These are phyloP conservation scores for Thera britannica DNA, from an alignment of 2,888 invertebrate species.

Conservation along the genomic window DNA sequence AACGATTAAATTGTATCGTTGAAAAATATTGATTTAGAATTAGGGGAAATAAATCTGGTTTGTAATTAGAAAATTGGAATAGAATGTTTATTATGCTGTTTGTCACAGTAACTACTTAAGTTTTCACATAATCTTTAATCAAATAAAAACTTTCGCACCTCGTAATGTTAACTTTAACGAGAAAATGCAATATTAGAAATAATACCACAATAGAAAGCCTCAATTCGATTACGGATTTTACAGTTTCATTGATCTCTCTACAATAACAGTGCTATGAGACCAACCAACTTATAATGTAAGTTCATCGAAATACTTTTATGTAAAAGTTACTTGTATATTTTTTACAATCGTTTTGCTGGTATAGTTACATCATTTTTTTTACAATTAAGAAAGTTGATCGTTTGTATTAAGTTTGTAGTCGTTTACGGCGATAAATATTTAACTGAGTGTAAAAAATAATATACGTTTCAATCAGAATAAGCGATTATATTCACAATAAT, in stretches of 20 bases:
- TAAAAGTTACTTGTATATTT: too few species aligned
- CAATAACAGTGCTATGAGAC: neutral
- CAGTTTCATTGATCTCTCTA: constrained; percentile 11
- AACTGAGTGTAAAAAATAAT: too few species aligned
- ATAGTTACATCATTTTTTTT: too few species aligned
- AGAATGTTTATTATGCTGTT: too few species aligned
- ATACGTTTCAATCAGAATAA: too few species aligned
- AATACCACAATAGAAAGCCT: constrained; percentile 37
- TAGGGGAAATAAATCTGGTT: constrained; percentile 14
- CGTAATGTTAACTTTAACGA: constrained; percentile 33
- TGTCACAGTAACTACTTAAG: neutral
- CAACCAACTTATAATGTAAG: too few species aligned
- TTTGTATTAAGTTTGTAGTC: too few species aligned
- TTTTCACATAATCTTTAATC: constrained; percentile 14
- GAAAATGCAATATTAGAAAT: constrained; percentile 36
- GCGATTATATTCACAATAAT: too few species aligned
- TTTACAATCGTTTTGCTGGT: too few species aligned
- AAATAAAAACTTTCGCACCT: constrained; percentile 29
- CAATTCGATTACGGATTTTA: constrained; percentile 9
- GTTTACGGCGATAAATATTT: too few species aligned
- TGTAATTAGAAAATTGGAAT: neutral
- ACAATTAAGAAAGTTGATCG: too few species aligned
- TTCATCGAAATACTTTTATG: too few species aligned
- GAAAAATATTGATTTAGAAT: constrained; percentile 10
- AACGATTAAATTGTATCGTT: constrained; percentile 27